These are phyloP conservation scores for Diceros bicornis DNA, from an alignment of 2,797 vertebrate genomes.

Conservation along the genomic window DNA sequence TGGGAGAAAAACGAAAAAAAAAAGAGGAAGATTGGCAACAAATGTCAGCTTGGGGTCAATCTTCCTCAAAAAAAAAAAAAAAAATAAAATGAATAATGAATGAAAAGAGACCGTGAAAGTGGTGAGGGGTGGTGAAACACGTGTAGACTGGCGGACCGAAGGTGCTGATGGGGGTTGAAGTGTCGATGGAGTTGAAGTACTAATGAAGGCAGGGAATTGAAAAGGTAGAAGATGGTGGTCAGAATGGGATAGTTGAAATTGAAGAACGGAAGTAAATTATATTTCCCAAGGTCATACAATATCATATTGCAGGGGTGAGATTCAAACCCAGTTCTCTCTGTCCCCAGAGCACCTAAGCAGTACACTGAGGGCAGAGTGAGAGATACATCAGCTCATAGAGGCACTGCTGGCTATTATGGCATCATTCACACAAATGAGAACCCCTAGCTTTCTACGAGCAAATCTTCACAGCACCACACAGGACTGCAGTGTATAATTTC, in stretches of 20 bases:
- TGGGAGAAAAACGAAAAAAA: too few species aligned
- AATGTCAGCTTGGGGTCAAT: too few species aligned
- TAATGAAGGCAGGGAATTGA: neutral
- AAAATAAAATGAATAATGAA: neutral
- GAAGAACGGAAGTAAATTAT: neutral
- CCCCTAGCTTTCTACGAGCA: neutral
- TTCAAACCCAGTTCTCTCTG: neutral
- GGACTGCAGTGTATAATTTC: neutral
- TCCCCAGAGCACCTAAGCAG: too few species aligned
- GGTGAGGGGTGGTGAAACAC: neutral
- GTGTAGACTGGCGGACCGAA: neutral
- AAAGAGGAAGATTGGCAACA: too few species aligned
- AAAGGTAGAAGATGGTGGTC: neutral
- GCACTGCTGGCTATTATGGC: neutral
- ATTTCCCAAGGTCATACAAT: neutral
- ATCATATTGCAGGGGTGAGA: neutral
- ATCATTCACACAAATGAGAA: constrained; percentile 22
- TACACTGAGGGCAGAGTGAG: neutral
- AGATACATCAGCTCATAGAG: neutral
- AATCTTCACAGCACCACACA: constrained; percentile 49
- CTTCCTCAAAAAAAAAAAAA: too few species aligned
- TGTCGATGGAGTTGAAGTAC: neutral
- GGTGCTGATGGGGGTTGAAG: neutral
- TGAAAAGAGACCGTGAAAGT: neutral
- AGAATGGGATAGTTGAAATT: neutral